phyloP scores from a whole-genome alignment of 2,888 invertebrate genomes.

The Axea sp. region DNA sequence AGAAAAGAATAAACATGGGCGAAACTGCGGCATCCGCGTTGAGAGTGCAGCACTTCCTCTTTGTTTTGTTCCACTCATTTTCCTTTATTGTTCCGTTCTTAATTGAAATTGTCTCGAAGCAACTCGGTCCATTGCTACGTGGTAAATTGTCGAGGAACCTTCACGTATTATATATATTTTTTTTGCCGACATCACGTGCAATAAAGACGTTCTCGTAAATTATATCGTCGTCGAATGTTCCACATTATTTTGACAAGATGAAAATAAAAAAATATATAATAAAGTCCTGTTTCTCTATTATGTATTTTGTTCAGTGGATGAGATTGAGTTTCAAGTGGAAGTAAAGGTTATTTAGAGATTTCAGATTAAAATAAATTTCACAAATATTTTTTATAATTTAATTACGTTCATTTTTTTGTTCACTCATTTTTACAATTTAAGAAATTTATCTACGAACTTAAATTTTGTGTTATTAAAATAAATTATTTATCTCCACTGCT shows the following conservation, averaged over 20 bases:
- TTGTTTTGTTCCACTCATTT: constrained; percentile 59
- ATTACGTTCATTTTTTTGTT: too few relatives aligned
- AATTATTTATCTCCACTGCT: too few relatives aligned
- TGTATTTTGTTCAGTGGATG: constrained; percentile 17
- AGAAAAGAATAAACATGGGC: constrained; percentile 31
- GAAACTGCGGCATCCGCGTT: constrained; percentile 37
- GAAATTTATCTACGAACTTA: too few relatives aligned
- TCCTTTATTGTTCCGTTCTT: constrained; percentile 59
- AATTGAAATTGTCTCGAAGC: constrained; percentile 60
- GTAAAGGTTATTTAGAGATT: background rate
- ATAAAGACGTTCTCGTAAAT: constrained; percentile 42
- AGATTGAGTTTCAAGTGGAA: constrained; percentile 12
- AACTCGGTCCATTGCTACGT: constrained; percentile 35
- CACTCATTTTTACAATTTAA: too few relatives aligned
- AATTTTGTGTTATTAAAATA: too few relatives aligned
- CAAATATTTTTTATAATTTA: too few relatives aligned
- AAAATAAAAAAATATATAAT: constrained; percentile 17
- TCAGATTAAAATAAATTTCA: constrained; percentile 5
- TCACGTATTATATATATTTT: constrained; percentile 45
- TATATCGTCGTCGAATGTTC: constrained; percentile 50
- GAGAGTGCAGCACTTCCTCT: constrained; percentile 39
- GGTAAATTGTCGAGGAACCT: constrained; percentile 56
- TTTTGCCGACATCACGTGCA: constrained; percentile 46
- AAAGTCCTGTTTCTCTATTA: constrained; percentile 9
- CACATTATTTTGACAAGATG: constrained; percentile 34